Evolutionary conservation across 2,113 vertebrate genomes (phyloP).

Genomic region (Ursus arctos): DNA sequence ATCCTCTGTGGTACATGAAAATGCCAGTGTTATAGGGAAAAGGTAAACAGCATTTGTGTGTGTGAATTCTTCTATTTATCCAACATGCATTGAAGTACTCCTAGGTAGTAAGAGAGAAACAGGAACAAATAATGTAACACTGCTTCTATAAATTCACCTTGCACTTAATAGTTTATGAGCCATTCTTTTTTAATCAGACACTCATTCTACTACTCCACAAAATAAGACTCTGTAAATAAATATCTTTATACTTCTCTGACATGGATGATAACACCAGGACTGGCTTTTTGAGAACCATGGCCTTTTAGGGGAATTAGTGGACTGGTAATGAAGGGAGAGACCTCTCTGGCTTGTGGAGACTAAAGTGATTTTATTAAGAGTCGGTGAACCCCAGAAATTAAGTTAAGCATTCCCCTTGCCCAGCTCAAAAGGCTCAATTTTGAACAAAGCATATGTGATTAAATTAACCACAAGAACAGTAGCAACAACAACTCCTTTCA

Average conservation of each 20-base stretch:
- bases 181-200: not conserved
- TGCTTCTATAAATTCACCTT: not conserved
- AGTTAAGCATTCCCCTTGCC: not conserved
- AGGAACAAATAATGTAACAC: not conserved
- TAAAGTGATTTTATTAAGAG: not conserved
- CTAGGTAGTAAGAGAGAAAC: not conserved
- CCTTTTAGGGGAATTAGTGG: not conserved
- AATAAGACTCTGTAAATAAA: not conserved
- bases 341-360: not conserved
- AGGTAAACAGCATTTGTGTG: not conserved
- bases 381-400: not conserved
- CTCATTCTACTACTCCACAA: not conserved
- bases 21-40: not conserved
- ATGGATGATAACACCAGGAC: not conserved
- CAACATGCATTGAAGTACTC: not conserved
- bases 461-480: not conserved
- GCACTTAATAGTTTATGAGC: not conserved
- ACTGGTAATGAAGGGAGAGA: not conserved
- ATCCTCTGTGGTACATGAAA: conserved; percentile 21
- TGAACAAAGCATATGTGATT: not conserved
- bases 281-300: not conserved
- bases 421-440: not conserved
- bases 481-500: not conserved
- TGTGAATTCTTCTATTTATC: not conserved
- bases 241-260: not conserved